phyloP scores from a whole-genome alignment of 53 echinoderm and acorn worm genomes.

The Antedon mediterranea region DNA sequence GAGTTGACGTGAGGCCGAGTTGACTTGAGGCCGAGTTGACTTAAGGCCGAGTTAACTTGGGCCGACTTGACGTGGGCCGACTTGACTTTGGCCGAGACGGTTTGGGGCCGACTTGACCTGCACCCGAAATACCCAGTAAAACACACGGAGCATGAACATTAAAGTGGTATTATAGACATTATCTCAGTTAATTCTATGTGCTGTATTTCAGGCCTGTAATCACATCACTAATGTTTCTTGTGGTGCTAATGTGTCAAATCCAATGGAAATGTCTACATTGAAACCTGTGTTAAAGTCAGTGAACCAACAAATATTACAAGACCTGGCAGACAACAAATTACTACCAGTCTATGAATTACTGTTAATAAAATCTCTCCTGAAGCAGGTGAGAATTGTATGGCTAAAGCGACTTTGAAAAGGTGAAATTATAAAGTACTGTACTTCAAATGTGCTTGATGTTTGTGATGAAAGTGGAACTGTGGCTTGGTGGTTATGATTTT shows the following conservation, averaged over 20 bases:
- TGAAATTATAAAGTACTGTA: not conserved
- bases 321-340: constrained; percentile 15
- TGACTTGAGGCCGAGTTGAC: too few relatives aligned
- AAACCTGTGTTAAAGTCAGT: constrained; percentile 17
- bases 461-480: too few relatives aligned
- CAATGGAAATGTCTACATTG: constrained; percentile 14
- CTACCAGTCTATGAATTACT: constrained; percentile 30
- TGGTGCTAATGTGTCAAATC: constrained; percentile 6
- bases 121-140: too few relatives aligned
- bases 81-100: too few relatives aligned
- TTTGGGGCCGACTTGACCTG: too few relatives aligned
- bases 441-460: too few relatives aligned
- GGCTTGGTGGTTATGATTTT: too few relatives aligned
- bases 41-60: too few relatives aligned
- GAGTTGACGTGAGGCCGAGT: too few relatives aligned
- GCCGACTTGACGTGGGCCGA: too few relatives aligned
- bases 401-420: not conserved
- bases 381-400: constrained; percentile 22
- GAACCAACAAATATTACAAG: constrained; percentile 18
- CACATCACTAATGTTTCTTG: constrained; percentile 28
- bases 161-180: too few relatives aligned
- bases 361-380: constrained; percentile 45
- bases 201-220: constrained; percentile 18
- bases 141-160: too few relatives aligned
- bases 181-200: not conserved